Evolutionary conservation across 1,140 invertebrate species (phyloP).

Genomic region (Cotesia typhae): DNA sequence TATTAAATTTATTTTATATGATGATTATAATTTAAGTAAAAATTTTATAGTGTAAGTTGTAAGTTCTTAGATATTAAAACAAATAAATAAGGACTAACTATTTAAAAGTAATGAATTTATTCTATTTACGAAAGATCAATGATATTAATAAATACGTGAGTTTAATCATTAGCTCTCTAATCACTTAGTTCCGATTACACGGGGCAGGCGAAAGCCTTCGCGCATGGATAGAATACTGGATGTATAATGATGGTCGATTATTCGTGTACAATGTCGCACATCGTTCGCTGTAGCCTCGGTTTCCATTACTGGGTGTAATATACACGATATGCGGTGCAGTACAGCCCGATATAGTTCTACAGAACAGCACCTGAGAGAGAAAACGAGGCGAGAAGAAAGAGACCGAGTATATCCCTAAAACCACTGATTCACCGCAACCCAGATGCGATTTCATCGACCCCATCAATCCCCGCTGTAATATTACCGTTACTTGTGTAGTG

Average conservation of each 20-base stretch:
- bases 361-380: no score
- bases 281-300: no score
- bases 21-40: no score
- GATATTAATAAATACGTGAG: neutral
- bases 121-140: no score
- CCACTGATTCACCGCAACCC: conserved; percentile 15
- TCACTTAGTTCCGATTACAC: neutral
- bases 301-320: neutral
- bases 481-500: neutral
- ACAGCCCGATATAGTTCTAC: neutral
- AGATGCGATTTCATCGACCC: conserved; percentile 17
- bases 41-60: no score
- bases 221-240: neutral
- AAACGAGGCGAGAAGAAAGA: no score
- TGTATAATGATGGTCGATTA: conserved; percentile 13
- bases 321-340: conserved; percentile 6
- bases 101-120: no score
- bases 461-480: conserved; percentile 10
- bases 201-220: neutral
- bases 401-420: neutral
- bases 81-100: no score
- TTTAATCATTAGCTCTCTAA: neutral
- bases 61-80: no score
- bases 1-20: no score
- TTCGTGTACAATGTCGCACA: conserved; percentile 8